Conservation (phyloP, 2,113 vertebrate genomes). For the Connochaetes taurinus region DNA sequence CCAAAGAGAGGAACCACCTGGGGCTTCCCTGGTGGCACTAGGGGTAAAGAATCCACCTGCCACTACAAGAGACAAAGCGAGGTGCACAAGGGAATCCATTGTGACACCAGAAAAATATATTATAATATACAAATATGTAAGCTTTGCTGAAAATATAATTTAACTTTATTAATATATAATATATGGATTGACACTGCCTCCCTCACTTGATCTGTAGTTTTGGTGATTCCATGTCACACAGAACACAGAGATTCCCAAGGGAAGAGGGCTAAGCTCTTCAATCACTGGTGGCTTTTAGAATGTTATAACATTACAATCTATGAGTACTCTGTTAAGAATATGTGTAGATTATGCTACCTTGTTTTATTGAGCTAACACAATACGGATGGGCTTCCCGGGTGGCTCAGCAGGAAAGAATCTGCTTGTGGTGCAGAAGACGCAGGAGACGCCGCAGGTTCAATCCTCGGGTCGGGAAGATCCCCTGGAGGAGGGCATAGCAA, state of each 20-base stretch:
- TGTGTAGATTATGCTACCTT: background rate
- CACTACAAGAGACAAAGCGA: background rate
- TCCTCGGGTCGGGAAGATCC: background rate
- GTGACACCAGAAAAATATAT: background rate
- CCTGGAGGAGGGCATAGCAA: background rate
- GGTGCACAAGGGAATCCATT: background rate
- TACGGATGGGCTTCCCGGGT: background rate
- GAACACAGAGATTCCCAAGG: background rate
- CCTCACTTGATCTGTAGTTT: background rate
- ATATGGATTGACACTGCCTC: background rate
- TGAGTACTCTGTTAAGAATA: background rate
- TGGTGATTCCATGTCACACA: background rate
- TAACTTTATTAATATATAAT: background rate
- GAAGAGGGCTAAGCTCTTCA: background rate
- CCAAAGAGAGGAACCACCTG: background rate
- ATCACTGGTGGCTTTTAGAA: background rate
- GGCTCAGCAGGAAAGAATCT: background rate
- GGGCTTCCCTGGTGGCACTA: background rate
- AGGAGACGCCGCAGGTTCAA: rapidly evolving
- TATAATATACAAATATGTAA: background rate
- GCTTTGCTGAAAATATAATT: background rate
- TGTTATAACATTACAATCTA: background rate
- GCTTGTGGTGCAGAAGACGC: rapidly evolving
- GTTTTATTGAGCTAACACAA: background rate
- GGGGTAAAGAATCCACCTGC: background rate